A percentile compares a stretch with the other conserved stretches of the same genome.
These are phyloP conservation scores for Paracentrotus lividus DNA, from an alignment of 53 echinoderm and acorn worm species.

Conservation along the genomic window DNA sequence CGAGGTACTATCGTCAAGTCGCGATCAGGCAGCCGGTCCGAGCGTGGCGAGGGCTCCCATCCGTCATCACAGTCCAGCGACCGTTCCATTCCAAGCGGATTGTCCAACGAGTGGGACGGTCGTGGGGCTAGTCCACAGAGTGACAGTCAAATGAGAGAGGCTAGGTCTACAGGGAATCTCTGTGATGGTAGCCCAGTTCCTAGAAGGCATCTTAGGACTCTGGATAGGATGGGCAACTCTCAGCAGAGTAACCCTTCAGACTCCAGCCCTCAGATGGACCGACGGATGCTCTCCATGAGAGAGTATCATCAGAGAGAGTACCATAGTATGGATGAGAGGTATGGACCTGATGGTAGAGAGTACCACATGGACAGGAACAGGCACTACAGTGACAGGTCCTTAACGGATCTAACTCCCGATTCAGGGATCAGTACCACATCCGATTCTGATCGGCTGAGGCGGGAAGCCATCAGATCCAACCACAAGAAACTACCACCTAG, in stretches of 20 bases:
- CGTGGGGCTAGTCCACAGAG: constrained; percentile 85
- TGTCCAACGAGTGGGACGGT: constrained; percentile 95
- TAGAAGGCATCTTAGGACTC: constrained; percentile 74
- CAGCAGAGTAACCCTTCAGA: constrained; percentile 83
- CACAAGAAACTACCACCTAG: constrained; percentile 71
- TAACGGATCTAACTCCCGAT: constrained; percentile 97
- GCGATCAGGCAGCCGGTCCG: constrained; percentile 25
- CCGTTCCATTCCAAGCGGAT: constrained; percentile 78
- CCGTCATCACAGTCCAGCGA: constrained; percentile 69
- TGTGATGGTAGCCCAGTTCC: constrained; percentile 78
- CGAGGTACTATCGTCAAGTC: constrained; percentile 85
- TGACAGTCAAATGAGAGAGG: constrained; percentile 82
- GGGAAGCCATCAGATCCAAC: constrained; percentile 71
- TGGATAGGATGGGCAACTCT: constrained; percentile 76
- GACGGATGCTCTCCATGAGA: constrained; percentile 49
- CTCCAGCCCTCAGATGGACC: constrained; percentile 55
- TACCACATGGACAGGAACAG: constrained; percentile 77
- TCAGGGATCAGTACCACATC: constrained; percentile 99
- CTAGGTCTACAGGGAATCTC: constrained; percentile 90
- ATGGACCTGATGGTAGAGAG: constrained; percentile 81
- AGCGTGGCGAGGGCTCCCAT: constrained; percentile 58
- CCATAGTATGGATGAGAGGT: constrained; percentile 82
- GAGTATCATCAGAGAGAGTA: constrained; percentile 81
- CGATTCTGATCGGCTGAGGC: constrained; percentile 83
- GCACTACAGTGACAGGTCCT: constrained; percentile 87